phyloP scores from a whole-genome alignment of 2,888 invertebrate species.

The Chrysolina americana region DNA sequence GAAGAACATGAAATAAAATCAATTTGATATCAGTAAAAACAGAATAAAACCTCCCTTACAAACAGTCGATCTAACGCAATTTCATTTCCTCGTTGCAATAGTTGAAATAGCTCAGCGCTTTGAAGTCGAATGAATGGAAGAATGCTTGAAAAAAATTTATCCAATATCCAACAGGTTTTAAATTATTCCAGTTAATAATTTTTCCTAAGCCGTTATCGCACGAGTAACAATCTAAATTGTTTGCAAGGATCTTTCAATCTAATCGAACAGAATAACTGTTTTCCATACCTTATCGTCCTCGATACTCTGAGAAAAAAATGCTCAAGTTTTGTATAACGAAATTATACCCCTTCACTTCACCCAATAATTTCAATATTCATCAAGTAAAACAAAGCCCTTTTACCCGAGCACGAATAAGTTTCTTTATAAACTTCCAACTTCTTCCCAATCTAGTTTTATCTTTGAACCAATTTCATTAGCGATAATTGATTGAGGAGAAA shows the following conservation, averaged over 20 bases:
- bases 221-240: neutral
- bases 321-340: neutral
- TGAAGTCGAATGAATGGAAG: neutral
- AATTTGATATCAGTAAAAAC: too few species aligned
- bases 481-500: neutral
- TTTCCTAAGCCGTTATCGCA: neutral
- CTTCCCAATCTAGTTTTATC: constrained; percentile 7
- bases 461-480: constrained; percentile 11
- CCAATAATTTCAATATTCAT: constrained; percentile 3
- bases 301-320: neutral
- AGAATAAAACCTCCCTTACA: too few species aligned
- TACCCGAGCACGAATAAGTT: neutral
- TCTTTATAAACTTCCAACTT: constrained; percentile 14
- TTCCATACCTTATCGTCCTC: neutral
- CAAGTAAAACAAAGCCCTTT: neutral
- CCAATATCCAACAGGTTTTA: neutral
- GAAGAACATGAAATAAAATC: too few species aligned
- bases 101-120: neutral
- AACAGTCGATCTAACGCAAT: too few species aligned
- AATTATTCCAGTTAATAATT: neutral
- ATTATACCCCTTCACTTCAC: neutral
- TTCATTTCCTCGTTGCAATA: too few species aligned
- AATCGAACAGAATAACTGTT: neutral
- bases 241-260: neutral
- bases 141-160: too few species aligned